Base-by-base conservation (phyloP, 2,113 vertebrate species). In the Agapornis roseicollis region DNA sequence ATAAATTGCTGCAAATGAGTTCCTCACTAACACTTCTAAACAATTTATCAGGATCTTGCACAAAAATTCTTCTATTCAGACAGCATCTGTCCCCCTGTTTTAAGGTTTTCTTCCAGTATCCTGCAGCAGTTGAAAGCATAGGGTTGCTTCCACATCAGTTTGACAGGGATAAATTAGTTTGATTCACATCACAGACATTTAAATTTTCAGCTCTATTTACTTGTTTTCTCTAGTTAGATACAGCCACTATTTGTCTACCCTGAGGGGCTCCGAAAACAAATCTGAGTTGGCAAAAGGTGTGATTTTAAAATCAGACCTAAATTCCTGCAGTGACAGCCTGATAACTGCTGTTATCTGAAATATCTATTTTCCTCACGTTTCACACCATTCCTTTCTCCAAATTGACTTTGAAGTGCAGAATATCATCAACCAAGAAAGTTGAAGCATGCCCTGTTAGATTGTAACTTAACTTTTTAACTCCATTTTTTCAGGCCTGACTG, bases 401-500 rank as follows among this genome's bases (percentile, higher is more conserved):
- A 81, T 44, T 92, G 69, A 81, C 80, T 92, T 85, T 89, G 18
- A 89, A 92, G 73, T 53, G 37, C 84, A 94, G 93, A 91, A 46
- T 85, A 64, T 72, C 77, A 76, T 68, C 91, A 81, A 4, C 90
- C 92, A 66, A 89, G 69, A 92, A 96, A 97, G 80, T 44, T 90
- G 70, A 96, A 94, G 88, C 90, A 84, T 95, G 86, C 88, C 93
- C 96, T 97, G 83, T 94, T 96, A 87, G 85, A 93, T 92, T 95
- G 76, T 97, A 66, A 97, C 92, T 90, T 96, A 94, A 94, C 86
- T 96, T 91, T 97, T 83, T 86, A 81, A 90, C 71, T 94, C 90
- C 70, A 9, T 96, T 88, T 95, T 97, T 97, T 88, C 97, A 99
- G 99, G 99, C 98, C 98, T 99, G 98, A 99, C 98, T 81, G 99